Conservation (phyloP, 1,140 invertebrate species). For the Cotesia glomerata region DNA sequence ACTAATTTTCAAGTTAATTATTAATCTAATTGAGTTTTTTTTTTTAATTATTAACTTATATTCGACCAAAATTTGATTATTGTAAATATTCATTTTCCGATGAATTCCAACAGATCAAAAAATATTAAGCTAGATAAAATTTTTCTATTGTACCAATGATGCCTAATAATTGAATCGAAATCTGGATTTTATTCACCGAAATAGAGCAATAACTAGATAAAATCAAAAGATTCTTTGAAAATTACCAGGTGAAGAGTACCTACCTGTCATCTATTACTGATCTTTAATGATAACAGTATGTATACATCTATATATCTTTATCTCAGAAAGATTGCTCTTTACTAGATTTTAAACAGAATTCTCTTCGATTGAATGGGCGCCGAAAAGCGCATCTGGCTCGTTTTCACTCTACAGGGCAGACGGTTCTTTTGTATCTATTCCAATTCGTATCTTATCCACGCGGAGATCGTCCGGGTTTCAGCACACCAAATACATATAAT, state of each 20-base stretch:
- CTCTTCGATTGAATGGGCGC: slow-evolving; percentile 25
- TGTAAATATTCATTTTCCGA: too few species aligned
- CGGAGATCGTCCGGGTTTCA: slow-evolving; percentile 18
- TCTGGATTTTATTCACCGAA: not conserved
- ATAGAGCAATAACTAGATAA: not conserved
- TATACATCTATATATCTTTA: slow-evolving; percentile 23
- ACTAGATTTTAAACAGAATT: slow-evolving; percentile 41
- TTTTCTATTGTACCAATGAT: too few species aligned
- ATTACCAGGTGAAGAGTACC: slow-evolving; percentile 23
- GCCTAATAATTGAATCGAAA: too few species aligned
- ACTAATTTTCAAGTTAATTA: too few species aligned
- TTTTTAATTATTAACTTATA: too few species aligned
- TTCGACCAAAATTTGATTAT: too few species aligned
- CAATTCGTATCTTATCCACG: slow-evolving; percentile 44
- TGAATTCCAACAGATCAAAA: slow-evolving; percentile 19
- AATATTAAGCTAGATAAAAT: too few species aligned
- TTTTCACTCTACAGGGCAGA: slow-evolving; percentile 41
- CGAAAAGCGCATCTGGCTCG: slow-evolving; percentile 56
- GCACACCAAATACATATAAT: slow-evolving; percentile 15
- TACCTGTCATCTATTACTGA: slow-evolving; percentile 36
- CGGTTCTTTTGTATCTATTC: slow-evolving; percentile 46
- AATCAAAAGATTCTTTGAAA: too few species aligned
- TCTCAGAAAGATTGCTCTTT: slow-evolving; percentile 42
- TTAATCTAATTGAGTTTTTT: too few species aligned
- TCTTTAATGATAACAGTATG: slow-evolving; percentile 30